phyloP scores from a whole-genome alignment of 2,888 invertebrate genomes.

The Cephus nigrinus region DNA sequence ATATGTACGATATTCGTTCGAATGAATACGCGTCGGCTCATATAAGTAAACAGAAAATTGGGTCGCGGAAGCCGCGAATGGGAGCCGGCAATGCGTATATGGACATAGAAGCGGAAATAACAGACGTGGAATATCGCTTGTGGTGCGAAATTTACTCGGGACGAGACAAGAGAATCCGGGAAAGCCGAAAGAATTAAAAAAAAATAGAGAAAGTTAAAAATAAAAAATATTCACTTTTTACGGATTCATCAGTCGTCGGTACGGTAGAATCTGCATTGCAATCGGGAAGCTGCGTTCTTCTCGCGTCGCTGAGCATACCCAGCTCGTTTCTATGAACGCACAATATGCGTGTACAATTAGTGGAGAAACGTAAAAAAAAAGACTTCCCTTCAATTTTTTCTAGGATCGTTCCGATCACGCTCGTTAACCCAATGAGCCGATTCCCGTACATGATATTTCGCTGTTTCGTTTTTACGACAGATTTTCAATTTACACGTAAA shows the following conservation, averaged over 20 bases:
- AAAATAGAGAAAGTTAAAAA: background rate
- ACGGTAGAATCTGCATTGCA: background rate
- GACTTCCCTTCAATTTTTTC: background rate
- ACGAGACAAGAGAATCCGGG: slow-evolving; percentile 18
- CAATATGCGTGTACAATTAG: background rate
- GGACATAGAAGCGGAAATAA: background rate
- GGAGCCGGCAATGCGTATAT: background rate
- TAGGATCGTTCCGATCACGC: background rate
- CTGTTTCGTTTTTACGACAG: background rate
- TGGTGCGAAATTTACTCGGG: slow-evolving; percentile 7
- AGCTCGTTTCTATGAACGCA: background rate
- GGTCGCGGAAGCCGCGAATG: slow-evolving; percentile 6
- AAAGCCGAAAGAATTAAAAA: slow-evolving; percentile 11
- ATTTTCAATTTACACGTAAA: background rate
- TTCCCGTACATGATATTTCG: background rate
- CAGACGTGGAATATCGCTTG: slow-evolving; percentile 2
- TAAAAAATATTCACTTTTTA: background rate
- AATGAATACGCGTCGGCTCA: background rate
- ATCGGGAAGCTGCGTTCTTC: background rate
- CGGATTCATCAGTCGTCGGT: background rate
- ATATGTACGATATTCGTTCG: slow-evolving; percentile 39
- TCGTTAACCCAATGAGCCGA: background rate
- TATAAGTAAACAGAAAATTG: slow-evolving; percentile 17
- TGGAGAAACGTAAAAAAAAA: background rate
- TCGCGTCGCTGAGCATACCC: background rate